Percentiles rank a stretch among this genome's conserved stretches.
Evolutionary conservation across 2,888 invertebrate species (phyloP).

Genomic region (Lamproptera curius): DNA sequence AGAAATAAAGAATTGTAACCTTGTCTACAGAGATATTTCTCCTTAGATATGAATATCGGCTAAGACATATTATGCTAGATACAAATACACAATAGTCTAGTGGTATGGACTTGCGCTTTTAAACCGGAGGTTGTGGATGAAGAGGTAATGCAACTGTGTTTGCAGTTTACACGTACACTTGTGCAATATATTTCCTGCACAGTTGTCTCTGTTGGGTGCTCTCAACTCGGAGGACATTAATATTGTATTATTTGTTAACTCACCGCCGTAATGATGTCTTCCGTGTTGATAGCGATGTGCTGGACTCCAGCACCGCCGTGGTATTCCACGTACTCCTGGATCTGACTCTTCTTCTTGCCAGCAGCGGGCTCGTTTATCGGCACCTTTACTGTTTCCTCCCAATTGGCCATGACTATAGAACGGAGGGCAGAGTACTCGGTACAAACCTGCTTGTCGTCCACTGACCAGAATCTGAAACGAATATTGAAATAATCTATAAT

Average conservation of each 20-base stretch:
- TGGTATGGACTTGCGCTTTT: too few species aligned
- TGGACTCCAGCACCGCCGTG: slow-evolving; percentile 99
- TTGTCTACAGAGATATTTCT: too few species aligned
- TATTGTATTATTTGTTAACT: too few species aligned
- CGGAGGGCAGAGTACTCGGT: slow-evolving; percentile 98
- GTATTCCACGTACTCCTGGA: slow-evolving; percentile 98
- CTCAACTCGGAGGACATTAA: background rate
- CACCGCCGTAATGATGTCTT: slow-evolving; percentile 93
- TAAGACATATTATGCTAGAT: too few species aligned
- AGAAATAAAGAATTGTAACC: too few species aligned
- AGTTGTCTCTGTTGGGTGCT: too few species aligned
- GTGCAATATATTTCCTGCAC: background rate
- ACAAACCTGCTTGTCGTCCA: slow-evolving; percentile 96
- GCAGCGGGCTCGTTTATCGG: slow-evolving; percentile 98
- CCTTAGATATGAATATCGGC: too few species aligned
- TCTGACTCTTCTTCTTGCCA: slow-evolving; percentile 97
- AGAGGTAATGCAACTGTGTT: too few species aligned
- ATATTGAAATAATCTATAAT: too few species aligned
- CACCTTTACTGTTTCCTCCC: slow-evolving; percentile 97
- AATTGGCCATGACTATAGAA: slow-evolving; percentile 98
- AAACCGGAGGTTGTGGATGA: too few species aligned
- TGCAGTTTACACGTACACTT: too few species aligned
- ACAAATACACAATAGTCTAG: too few species aligned
- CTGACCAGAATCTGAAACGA: slow-evolving; percentile 93
- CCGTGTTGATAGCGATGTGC: slow-evolving; percentile 97